Base-by-base conservation (phyloP, 2,888 invertebrate genomes). In the Synanthedon tipuliformis region DNA sequence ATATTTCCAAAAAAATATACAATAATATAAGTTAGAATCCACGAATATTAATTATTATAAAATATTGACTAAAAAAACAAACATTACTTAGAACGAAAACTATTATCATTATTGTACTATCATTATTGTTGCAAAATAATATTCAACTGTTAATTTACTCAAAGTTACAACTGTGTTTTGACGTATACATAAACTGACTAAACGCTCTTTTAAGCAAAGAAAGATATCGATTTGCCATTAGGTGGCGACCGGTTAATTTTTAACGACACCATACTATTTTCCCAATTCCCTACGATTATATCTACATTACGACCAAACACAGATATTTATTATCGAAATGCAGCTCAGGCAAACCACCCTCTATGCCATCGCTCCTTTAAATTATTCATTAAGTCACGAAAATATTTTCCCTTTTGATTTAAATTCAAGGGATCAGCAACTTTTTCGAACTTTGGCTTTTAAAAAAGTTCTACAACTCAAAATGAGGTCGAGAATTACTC, bases 191-290 rank as follows among this genome's bases (percentile, higher is more conserved):
- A 5, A 34, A 27, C 41, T 2, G 13, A 48, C 45, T n/a, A 12
- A 23, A 50, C 48, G 45, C 34, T 34, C 34, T 34, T 34, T 34
- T 34, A 34, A 34, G 34, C 51, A 49, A 58, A 59, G 53, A 49
- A 54, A 59, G 52, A 55, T 78, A 84, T 84, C 66, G 84, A 84
- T 84, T 86, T 77, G 59, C 74, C 76, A 85, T 86, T 75, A 84
- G 68, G 69, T 69, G 63, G 65, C 63, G 62, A 61, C 62, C 62
- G 74, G 74, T 84, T 75, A 84, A 83, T 83, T 78, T 79, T 85
- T 83, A 76, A 84, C 69, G 75, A 68, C 63, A 63, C 58, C 62
- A 65, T 69, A 69, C 67, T 66, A 65, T 56, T 74, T 72, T 74
- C 75, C 73, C 74, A 75, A 78, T 81, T 73, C 73, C 63, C 62